Evolutionary conservation across 2,888 invertebrate genomes (phyloP), one percentile per base, ranked within the genome.

Genomic region (Ornithoptera alexandrae): DNA sequence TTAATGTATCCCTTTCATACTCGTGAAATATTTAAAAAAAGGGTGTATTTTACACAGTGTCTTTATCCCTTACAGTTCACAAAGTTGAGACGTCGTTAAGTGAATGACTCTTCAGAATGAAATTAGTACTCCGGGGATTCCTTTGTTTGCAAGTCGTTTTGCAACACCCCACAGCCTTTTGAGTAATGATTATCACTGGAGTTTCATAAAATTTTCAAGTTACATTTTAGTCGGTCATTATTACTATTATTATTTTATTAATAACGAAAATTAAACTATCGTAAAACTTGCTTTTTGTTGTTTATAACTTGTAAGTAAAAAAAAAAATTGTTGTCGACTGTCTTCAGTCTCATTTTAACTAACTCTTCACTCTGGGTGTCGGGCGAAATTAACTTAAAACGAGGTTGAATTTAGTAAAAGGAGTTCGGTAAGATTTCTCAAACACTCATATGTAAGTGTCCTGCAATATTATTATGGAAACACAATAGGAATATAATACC

Each of bases 161-260:
- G 75, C 76, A 75, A 73, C 74, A 72, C 74, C 75, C 71, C 59
- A 72, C 70, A 72, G 76, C 76, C 75, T 79, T 81, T 82, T 84
- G 82, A 86, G 84, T 85, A 87, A 87, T 84, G 80, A 84, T 86
- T 81, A 85, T 84, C 76, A 75, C 72, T 68, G 70, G 85, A 88
- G 81, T 88, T 88, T 78, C 65, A 78, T 81, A 78, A 81, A 79
- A 81, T 80, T 81, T 30, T 80, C 80, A 82, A 78, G 76, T 74
- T 66, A 58, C 71, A 69, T 18, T 67, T 63, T 64, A 60, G 68
- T 62, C 63, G 71, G 68, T 70, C 75, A 75, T 76, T 75, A 73
- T 74, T 72, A 72, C 66, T 72, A 74, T 71, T 72, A 70, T 57
- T 10, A 36, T 42, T 8, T 57, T 17, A 60, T 30, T 22, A 63